These are phyloP conservation scores for Hypocryptadius cinnamomeus DNA, from an alignment of 2,113 vertebrate genomes.

Conservation along the genomic window DNA sequence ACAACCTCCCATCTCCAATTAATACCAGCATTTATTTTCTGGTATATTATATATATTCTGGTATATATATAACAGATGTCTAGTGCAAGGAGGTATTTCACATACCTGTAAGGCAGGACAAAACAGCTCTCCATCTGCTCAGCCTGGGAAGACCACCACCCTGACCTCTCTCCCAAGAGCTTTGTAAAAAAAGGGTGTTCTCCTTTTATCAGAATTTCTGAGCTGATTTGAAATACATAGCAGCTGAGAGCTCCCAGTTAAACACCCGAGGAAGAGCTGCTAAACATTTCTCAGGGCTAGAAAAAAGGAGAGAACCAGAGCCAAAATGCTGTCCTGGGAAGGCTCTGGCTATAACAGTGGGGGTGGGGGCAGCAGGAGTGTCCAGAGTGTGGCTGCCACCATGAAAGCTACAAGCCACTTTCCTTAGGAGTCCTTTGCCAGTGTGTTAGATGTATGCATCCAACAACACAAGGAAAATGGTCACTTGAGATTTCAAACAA, in stretches of 20 bases:
- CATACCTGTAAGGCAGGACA: not conserved
- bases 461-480: not conserved
- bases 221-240: not conserved
- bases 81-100: not conserved
- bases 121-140: not conserved
- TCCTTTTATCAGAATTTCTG: not conserved
- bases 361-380: not conserved
- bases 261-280: not conserved
- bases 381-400: not conserved
- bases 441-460: rapidly evolving
- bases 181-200: not conserved
- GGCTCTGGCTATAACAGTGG: not conserved
- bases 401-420: not conserved
- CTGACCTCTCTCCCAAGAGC: not conserved
- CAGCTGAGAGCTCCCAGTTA: not conserved
- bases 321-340: not conserved
- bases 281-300: not conserved
- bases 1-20: too few relatives aligned
- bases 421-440: not conserved
- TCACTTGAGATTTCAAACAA: not conserved
- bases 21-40: not conserved
- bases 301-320: not conserved
- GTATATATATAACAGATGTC: not conserved
- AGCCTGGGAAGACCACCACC: not conserved
- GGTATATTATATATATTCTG: not conserved